Evolutionary conservation across 2,797 vertebrate genomes (phyloP), one percentile per base, ranked within the genome.

Genomic region (Lutjanus argentimaculatus): DNA sequence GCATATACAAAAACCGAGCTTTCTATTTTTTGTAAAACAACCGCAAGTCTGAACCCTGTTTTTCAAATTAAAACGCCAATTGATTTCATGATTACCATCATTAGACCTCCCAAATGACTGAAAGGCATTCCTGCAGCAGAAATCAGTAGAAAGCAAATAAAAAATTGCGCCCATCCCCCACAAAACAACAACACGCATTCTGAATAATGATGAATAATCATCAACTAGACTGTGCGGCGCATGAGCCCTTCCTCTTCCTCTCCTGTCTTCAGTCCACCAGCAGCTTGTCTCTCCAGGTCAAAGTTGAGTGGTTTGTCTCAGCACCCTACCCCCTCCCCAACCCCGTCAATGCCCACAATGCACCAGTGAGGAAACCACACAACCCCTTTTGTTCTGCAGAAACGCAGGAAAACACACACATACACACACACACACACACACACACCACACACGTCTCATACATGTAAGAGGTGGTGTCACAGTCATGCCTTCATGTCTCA

Each of bases 241-340:
- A 72, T 10, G 59, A 83, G 79, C 73, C 55, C 78, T 92, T 94
- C 88, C 92, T 89, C 67, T 89, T 91, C 85, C 89, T 91, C 82
- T 84, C 77, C 84, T 85, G 88, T 88, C 88, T 86, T 78, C 67
- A 72, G 72, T 84, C 80, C 61, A 75, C 83, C 80, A 72, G 88
- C 89, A 67, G 88, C 89, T 81, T 68, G 82, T 85, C 81, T 90
- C 90, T 92, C 89, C 92, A 89, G 94, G 93, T 95, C 93, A 94
- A 94, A 94, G 93, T 93, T 94, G 92, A 94, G 72, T 77, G 87
- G 90, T 86, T 91, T 82, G 88, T 85, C 88, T 91, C 87, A 66
- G 78, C 70, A 70, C 76, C 82, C 88, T 73, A 68, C 79, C 81
- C 84, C 87, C 79, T 73, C 83, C 77, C 66, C 75, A 77, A 75